Conservation (phyloP, 1,140 invertebrate species). For the Mylabris phalerata region DNA sequence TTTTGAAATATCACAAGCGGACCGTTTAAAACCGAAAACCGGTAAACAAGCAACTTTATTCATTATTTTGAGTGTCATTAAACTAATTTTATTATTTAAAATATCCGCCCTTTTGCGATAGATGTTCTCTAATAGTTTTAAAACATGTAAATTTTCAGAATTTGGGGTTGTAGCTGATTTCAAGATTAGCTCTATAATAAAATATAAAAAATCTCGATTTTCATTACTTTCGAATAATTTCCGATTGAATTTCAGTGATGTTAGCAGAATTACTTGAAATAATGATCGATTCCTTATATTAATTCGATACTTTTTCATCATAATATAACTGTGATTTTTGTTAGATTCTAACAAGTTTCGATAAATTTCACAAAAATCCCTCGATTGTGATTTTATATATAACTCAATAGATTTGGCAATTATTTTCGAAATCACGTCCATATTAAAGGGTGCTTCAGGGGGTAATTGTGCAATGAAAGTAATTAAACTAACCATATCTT, state of each 20-base stretch:
- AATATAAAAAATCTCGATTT: neutral
- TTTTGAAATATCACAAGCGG: conserved; percentile 11
- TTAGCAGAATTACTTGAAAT: neutral
- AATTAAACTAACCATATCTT: conserved; percentile 4
- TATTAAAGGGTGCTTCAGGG: conserved; percentile 1
- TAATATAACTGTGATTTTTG: neutral
- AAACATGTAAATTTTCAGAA: neutral
- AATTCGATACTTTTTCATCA: neutral
- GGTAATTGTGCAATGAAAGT: neutral
- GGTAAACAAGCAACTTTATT: conserved; percentile 8
- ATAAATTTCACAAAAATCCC: neutral
- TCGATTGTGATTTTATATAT: neutral
- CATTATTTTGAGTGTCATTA: conserved; percentile 1
- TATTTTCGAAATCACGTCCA: conserved; percentile 1
- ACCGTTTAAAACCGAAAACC: conserved; percentile 12
- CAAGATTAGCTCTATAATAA: neutral
- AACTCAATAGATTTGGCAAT: neutral
- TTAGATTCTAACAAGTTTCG: neutral
- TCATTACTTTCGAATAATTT: neutral
- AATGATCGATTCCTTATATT: neutral
- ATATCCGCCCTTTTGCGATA: conserved; percentile 4
- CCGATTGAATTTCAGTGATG: conserved; percentile 2
- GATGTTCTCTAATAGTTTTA: conserved; percentile 3
- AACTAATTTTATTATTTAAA: neutral
- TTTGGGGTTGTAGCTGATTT: neutral